Conservation (phyloP, 2,113 vertebrate species). For the Cinclus cinclus region DNA sequence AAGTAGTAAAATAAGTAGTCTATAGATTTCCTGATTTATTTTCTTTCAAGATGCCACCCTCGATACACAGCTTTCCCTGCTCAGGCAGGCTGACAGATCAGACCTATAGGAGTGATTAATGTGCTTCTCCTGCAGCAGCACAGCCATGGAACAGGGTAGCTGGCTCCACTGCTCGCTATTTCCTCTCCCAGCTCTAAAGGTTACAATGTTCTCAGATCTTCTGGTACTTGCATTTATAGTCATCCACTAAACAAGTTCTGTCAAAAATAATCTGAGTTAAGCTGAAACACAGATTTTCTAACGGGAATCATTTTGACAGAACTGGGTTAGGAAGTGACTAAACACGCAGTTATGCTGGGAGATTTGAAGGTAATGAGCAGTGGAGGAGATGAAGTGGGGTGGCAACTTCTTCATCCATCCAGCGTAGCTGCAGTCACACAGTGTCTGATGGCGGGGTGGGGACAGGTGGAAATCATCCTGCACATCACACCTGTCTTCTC, state of each 20-base stretch:
- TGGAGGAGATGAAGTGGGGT: slow-evolving; percentile 33
- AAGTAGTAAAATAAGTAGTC: not conserved
- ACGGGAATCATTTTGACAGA: slow-evolving; percentile 66
- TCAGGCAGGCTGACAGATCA: not conserved
- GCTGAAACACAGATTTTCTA: slow-evolving; percentile 66
- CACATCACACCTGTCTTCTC: not conserved
- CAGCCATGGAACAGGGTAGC: not conserved
- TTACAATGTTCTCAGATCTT: slow-evolving; percentile 58
- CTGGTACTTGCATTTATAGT: slow-evolving; percentile 65
- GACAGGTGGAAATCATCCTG: not conserved
- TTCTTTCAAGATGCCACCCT: not conserved
- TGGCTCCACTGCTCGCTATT: not conserved
- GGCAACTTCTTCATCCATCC: slow-evolving; percentile 35
- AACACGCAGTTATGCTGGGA: slow-evolving; percentile 43
- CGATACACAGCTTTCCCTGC: not conserved
- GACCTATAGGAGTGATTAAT: not conserved
- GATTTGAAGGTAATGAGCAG: slow-evolving; percentile 58
- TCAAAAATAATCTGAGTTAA: slow-evolving; percentile 70
- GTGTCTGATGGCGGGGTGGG: not conserved
- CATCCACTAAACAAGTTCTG: slow-evolving; percentile 61
- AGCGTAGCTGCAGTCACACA: not conserved
- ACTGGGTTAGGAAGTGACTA: slow-evolving; percentile 69
- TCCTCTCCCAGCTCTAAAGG: slow-evolving; percentile 42
- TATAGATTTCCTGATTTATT: not conserved
- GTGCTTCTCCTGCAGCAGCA: not conserved